Percentiles rank a stretch among this genome's conserved stretches.
These are phyloP conservation scores for Alexandromys fortis DNA, from an alignment of 2,113 vertebrate genomes.

Conservation along the genomic window DNA sequence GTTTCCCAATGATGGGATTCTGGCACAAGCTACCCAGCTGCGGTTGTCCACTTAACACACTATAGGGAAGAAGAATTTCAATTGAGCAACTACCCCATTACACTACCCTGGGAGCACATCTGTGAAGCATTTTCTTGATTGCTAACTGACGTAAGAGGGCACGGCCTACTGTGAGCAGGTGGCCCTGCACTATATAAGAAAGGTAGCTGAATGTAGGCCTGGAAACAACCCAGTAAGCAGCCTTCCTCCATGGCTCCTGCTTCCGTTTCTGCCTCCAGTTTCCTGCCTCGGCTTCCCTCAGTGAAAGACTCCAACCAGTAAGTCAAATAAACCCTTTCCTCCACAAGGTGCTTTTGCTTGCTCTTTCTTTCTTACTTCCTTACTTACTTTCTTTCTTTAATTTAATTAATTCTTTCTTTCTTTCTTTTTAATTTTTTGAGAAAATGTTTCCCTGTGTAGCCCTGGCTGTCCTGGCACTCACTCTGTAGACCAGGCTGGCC, in stretches of 20 bases:
- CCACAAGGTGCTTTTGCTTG: too few species aligned
- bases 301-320: not conserved
- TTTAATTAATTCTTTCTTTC: too few species aligned
- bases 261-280: not conserved
- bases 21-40: not conserved
- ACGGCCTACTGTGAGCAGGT: not conserved
- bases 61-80: not conserved
- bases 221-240: not conserved
- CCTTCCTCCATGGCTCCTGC: not conserved
- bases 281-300: not conserved
- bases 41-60: not conserved
- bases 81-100: not conserved
- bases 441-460: not conserved
- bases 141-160: not conserved
- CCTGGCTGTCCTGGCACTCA: not conserved
- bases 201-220: not conserved
- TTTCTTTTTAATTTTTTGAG: not conserved
- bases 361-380: too few species aligned
- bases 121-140: not conserved
- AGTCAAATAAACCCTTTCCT: not conserved
- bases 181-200: not conserved
- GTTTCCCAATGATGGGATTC: not conserved
- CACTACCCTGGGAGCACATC: not conserved
- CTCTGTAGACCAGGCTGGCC: not conserved
- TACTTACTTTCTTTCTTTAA: too few species aligned